These are phyloP conservation scores for Neoascia interrupta DNA, from an alignment of 2,888 invertebrate genomes.

Conservation along the genomic window DNA sequence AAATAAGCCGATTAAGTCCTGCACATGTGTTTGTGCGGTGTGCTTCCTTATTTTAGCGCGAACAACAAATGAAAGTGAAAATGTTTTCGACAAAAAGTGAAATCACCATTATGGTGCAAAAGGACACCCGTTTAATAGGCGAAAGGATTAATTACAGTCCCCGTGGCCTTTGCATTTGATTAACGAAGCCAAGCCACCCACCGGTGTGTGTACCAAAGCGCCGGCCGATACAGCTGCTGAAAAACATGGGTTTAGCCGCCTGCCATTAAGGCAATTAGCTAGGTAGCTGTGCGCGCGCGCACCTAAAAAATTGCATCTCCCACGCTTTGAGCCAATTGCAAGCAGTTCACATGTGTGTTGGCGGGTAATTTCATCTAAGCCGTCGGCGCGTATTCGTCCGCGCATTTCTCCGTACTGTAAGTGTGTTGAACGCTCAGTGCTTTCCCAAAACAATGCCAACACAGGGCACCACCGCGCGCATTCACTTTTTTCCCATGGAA, in stretches of 20 bases:
- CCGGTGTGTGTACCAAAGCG: background rate
- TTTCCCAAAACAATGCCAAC: slow-evolving; percentile 61
- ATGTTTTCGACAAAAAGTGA: slow-evolving; percentile 60
- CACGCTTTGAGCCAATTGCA: slow-evolving; percentile 60
- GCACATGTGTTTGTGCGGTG: background rate
- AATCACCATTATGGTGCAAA: slow-evolving; percentile 59
- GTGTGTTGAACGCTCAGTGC: slow-evolving; percentile 60
- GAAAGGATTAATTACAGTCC: slow-evolving; percentile 70
- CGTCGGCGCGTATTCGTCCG: slow-evolving; percentile 41
- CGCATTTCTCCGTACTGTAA: slow-evolving; percentile 23
- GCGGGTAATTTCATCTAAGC: slow-evolving; percentile 35
- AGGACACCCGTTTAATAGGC: slow-evolving; percentile 67
- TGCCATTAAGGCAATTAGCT: slow-evolving; percentile 68
- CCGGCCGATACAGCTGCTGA: slow-evolving; percentile 54
- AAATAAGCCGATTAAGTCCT: slow-evolving; percentile 62
- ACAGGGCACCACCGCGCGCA: slow-evolving; percentile 31
- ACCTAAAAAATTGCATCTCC: slow-evolving; percentile 65
- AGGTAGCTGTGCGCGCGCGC: slow-evolving; percentile 23
- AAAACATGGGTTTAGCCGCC: slow-evolving; percentile 55
- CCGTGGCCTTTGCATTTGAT: slow-evolving; percentile 69
- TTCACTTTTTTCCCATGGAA: slow-evolving; percentile 59
- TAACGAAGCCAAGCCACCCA: slow-evolving; percentile 48
- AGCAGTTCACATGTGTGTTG: slow-evolving; percentile 49
- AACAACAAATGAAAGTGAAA: slow-evolving; percentile 57
- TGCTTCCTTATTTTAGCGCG: slow-evolving; percentile 51